Base-by-base conservation (phyloP, 2,888 invertebrate genomes). In the Orthosia cruda region DNA sequence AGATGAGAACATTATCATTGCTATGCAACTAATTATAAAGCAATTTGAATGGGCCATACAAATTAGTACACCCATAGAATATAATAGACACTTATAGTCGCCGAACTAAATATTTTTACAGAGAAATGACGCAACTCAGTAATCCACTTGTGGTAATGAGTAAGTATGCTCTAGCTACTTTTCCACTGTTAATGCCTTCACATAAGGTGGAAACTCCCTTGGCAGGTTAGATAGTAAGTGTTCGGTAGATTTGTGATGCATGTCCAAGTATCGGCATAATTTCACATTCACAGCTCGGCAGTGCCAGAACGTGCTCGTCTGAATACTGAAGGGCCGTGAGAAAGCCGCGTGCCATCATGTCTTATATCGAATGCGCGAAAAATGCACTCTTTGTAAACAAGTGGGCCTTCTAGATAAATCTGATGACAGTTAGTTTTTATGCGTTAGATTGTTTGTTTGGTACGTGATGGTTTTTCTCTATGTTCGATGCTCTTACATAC, bases 271-370 rank as follows among this genome's bases (percentile, higher is more conserved):
- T 93, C 86, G 92, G 89, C 91, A 93, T 93, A 93, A 92, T 93
- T 94, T 92, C 93, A 94, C 93, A 94, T 93, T 94, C 93, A 91
- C 85, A 88, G 90, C 89, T 86, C 87, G 84, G 89, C 87, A 80
- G 86, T 87, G 89, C 84, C 67, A 71, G 88, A 89, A 92, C 93
- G 92, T 93, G 92, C 89, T 89, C 82, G 90, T 87, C 90, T 88
- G 87, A 87, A 87, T 85, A 77, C 80, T 81, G 79, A 86, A 90
- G 89, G 93, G 94, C 95, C 95, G 95, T 95, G 95, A 93, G 95
- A 95, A 95, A 92, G 91, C 86, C 88, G 91, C 92, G 90, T 93
- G 90, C 93, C 91, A 77, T 88, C 91, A 89, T 90, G 92, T 82
- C 85, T 87, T 84, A 87, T 81, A 87, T 85, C 88, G 85, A 90